Evolutionary conservation across 2,113 vertebrate genomes (phyloP).

Genomic region (Eidolon helvum): DNA sequence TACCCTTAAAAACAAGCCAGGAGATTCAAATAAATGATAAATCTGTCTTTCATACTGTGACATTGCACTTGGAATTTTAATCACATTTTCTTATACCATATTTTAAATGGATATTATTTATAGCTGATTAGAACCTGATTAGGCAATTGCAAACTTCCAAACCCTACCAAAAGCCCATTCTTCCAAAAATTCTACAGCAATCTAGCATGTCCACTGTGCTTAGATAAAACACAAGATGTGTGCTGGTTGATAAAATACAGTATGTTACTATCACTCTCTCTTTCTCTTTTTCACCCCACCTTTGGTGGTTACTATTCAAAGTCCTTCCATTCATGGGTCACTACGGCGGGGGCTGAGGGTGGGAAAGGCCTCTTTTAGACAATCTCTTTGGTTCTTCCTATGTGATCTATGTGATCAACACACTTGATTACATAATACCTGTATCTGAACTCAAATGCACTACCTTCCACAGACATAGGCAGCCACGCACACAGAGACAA

Average conservation of each 20-base stretch:
- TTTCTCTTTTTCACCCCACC: neutral
- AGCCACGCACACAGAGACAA: neutral
- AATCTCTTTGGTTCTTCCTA: neutral
- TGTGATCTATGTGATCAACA: neutral
- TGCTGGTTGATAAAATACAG: neutral
- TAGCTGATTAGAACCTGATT: neutral
- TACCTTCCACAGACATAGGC: neutral
- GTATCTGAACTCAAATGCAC: neutral
- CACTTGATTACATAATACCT: neutral
- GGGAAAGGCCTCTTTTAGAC: neutral
- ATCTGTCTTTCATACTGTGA: neutral
- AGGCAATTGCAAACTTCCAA: neutral
- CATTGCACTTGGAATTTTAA: neutral
- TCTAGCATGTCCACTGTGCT: neutral
- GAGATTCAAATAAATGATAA: neutral
- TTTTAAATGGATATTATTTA: constrained; percentile 10
- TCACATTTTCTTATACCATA: neutral
- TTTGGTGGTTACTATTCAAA: neutral
- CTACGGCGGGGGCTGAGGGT: rapidly evolving
- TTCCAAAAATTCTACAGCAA: neutral
- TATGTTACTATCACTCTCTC: neutral
- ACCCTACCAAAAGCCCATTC: neutral
- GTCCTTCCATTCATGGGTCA: neutral
- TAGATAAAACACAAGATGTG: neutral
- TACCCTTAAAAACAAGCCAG: constrained; percentile 2